Percentiles rank a stretch among this genome's conserved stretches.
phyloP scores from a whole-genome alignment of 2,113 vertebrate genomes.

The Nibea coibor region DNA sequence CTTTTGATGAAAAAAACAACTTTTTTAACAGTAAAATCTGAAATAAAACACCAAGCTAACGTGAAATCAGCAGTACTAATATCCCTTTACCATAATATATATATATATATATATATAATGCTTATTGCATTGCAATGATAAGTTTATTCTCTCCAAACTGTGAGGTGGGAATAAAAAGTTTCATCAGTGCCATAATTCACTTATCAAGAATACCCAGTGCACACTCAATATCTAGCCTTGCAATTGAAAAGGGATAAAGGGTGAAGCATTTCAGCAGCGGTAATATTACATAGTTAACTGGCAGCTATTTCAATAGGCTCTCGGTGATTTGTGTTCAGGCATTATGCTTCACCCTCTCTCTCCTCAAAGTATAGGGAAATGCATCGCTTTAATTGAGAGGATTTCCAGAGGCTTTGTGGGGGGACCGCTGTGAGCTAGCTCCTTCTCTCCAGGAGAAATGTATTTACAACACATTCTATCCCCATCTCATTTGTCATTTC shows the following conservation, averaged over 20 bases:
- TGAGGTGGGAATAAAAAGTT: conserved; percentile 60
- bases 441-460: conserved; percentile 59
- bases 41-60: too few relatives aligned
- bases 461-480: conserved; percentile 70
- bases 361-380: conserved; percentile 58
- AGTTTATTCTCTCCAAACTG: conserved; percentile 27
- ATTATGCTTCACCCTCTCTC: conserved; percentile 62
- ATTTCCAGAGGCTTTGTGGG: conserved; percentile 71
- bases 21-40: too few relatives aligned
- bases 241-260: conserved; percentile 72
- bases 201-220: conserved; percentile 64
- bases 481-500: conserved; percentile 73
- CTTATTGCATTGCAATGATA: conserved; percentile 38
- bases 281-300: conserved; percentile 72
- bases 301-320: conserved; percentile 72
- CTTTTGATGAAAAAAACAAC: too few relatives aligned
- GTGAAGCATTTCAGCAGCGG: conserved; percentile 59
- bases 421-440: conserved; percentile 42
- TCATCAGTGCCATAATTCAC: conserved; percentile 65
- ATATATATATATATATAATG: not conserved
- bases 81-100: too few relatives aligned
- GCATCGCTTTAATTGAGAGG: conserved; percentile 73
- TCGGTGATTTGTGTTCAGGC: conserved; percentile 71
- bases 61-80: too few relatives aligned
- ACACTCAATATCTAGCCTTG: conserved; percentile 53